A percentile compares a stretch with the other conserved stretches of the same genome.
phyloP scores from a whole-genome alignment of 37 sponge, comb jelly and placozoan genomes.

The Haliclona indistincta region DNA sequence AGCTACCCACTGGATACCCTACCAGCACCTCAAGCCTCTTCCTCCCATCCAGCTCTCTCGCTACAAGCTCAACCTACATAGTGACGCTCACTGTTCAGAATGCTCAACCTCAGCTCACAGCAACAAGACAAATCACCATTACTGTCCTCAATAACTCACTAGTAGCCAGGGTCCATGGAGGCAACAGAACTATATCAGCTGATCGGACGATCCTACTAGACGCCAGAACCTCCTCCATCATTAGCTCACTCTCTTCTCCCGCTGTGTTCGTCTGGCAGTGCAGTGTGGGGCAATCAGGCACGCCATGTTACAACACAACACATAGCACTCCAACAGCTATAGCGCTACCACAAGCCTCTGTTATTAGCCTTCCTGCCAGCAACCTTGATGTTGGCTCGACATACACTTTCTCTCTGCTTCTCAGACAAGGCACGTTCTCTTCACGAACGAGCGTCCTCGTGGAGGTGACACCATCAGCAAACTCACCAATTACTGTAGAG shows the following conservation, averaged over 20 bases:
- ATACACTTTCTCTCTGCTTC: conserved; percentile 37
- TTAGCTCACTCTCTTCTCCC: background rate
- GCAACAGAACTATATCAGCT: conserved; percentile 22
- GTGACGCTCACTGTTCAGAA: conserved; percentile 8
- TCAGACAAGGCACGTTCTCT: conserved; percentile 8
- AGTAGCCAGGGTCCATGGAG: conserved; percentile 44
- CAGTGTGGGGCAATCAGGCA: conserved; percentile 4
- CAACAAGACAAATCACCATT: background rate
- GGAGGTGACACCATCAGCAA: background rate
- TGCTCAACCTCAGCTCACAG: background rate
- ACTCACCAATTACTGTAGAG: conserved; percentile 24
- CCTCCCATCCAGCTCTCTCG: conserved; percentile 30
- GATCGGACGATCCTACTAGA: conserved; percentile 44
- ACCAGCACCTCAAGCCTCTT: conserved; percentile 9
- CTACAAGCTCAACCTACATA: conserved; percentile 12
- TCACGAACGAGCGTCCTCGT: conserved; percentile 20
- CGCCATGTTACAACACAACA: conserved; percentile 56
- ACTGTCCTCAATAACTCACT: conserved; percentile 1
- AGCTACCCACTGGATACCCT: conserved; percentile 2
- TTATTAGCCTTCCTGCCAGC: conserved; percentile 24
- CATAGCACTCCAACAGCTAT: conserved; percentile 12
- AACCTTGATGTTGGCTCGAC: conserved; percentile 3
- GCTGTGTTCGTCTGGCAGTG: conserved; percentile 49
- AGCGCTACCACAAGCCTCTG: conserved; percentile 12
- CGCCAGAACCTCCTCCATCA: conserved; percentile 25